Base-by-base conservation (phyloP, 2,113 vertebrate genomes). In the Pygoscelis antarcticus region DNA sequence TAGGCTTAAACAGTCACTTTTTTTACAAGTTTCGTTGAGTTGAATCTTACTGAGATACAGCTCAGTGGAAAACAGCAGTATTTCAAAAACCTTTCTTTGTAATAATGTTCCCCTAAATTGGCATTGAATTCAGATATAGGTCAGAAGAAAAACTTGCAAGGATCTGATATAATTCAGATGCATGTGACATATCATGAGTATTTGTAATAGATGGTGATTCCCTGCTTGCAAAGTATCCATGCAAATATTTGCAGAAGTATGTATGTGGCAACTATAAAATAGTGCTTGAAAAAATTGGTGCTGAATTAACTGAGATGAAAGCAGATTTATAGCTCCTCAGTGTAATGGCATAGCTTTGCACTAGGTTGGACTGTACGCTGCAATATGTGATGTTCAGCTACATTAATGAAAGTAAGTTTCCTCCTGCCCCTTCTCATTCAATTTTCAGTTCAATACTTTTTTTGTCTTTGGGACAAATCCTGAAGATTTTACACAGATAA, bases 1-100 rank as follows among this genome's bases (percentile, higher is more conserved):
- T 65, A 64, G n/a, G 68, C 72, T 94, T 90, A 83, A 96, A 84
- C 47, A 80, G 55, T 83, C 83, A 64, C 38, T 17, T 91, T 90
- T 93, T 90, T 94, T 83, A 78, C 76, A 87, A 36, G 68, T 92
- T 93, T 46, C 26, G 44, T 71, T 89, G 83, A 74, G 26, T 83
- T 74, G 76, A 75, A 61, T 71, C 79, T 51, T 92, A 55, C 1
- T 77, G 71, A 90, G 78, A 32, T 38, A 62, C 68, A 66, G 44
- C 46, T 88, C 58, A 66, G 85, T 75, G 88, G 62, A 86, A 86
- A 86, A 70, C 54, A 88, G 70, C 21, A 69, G 42, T 74, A 66
- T 92, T 95, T 96, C 30, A 89, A 26, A 92, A 62, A 16, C 36
- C 30, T 83, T 57, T 77, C 36, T 27, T 80, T 86, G 25, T 55